These are phyloP conservation scores for Cephus nigrinus DNA, from an alignment of 2,888 invertebrate species.

Conservation along the genomic window DNA sequence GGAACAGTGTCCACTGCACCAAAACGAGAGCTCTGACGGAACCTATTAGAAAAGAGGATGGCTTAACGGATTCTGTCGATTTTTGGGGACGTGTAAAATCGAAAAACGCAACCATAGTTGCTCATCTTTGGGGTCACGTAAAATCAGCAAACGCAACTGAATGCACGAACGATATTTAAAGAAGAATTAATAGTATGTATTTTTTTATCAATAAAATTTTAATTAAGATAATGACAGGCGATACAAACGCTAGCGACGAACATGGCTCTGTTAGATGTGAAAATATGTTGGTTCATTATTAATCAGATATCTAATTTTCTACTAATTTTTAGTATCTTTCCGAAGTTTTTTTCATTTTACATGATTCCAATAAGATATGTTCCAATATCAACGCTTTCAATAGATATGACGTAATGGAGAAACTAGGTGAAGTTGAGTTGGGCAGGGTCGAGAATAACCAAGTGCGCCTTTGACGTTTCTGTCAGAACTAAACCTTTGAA, in stretches of 20 bases:
- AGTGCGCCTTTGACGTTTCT: slow-evolving; percentile 34
- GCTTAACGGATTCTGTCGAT: too few relatives aligned
- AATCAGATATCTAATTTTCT: neutral
- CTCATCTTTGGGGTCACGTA: too few relatives aligned
- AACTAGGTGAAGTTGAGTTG: neutral
- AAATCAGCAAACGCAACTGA: too few relatives aligned
- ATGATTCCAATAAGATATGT: neutral
- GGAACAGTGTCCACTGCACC: too few relatives aligned
- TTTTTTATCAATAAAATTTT: neutral
- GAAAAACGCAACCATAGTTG: too few relatives aligned
- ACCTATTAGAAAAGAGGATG: too few relatives aligned
- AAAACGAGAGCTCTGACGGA: too few relatives aligned
- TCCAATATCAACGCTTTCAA: neutral
- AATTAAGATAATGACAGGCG: neutral
- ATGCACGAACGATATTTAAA: too few relatives aligned
- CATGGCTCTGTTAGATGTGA: neutral
- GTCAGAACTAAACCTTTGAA: slow-evolving; percentile 39
- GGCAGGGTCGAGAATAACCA: neutral
- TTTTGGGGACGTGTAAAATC: too few relatives aligned
- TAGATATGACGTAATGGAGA: slow-evolving; percentile 2
- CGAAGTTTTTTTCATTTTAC: neutral
- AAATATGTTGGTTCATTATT: neutral
- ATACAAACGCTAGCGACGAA: neutral
- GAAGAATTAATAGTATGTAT: too few relatives aligned
- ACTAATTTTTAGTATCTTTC: neutral